A percentile compares a stretch with the other conserved stretches of the same genome.
These are phyloP conservation scores for Cecidostiba fungosa DNA, from an alignment of 2,888 invertebrate genomes.

Conservation along the genomic window DNA sequence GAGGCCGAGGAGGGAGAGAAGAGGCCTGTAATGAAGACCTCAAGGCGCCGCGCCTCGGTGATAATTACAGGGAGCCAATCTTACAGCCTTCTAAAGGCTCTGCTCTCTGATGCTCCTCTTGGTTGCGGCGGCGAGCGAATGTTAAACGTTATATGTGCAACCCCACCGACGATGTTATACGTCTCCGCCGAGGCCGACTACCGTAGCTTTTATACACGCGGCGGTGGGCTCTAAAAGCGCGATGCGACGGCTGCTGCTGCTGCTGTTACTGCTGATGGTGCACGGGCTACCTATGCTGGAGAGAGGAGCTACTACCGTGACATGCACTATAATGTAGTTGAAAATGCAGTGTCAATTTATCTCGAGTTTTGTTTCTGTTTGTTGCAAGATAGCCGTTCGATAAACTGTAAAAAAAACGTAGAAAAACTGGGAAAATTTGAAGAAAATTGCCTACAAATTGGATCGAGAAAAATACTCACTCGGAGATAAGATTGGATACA, in stretches of 20 bases:
- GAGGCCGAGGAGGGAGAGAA: constrained; percentile 41
- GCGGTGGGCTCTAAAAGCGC: constrained; percentile 65
- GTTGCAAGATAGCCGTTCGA: too few relatives aligned
- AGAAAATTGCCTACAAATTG: neutral
- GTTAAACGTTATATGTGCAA: constrained; percentile 78
- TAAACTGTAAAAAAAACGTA: too few relatives aligned
- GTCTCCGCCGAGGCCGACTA: constrained; percentile 64
- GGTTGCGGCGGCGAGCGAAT: constrained; percentile 72
- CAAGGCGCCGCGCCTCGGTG: constrained; percentile 80
- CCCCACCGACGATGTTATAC: constrained; percentile 42
- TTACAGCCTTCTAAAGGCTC: constrained; percentile 80
- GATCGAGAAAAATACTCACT: neutral
- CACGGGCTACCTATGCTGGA: neutral
- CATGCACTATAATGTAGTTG: too few relatives aligned
- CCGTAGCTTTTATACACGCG: constrained; percentile 48
- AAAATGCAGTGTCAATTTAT: too few relatives aligned
- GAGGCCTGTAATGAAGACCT: constrained; percentile 79
- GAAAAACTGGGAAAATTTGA: neutral
- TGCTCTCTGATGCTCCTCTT: neutral
- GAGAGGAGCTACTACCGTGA: neutral
- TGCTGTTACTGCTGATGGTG: too few relatives aligned
- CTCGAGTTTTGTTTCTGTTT: too few relatives aligned
- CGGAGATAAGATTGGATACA: neutral
- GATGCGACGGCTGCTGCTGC: neutral
- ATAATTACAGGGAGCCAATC: constrained; percentile 80